Conservation (phyloP, 2,797 vertebrate species). For the Bradypus variegatus region DNA sequence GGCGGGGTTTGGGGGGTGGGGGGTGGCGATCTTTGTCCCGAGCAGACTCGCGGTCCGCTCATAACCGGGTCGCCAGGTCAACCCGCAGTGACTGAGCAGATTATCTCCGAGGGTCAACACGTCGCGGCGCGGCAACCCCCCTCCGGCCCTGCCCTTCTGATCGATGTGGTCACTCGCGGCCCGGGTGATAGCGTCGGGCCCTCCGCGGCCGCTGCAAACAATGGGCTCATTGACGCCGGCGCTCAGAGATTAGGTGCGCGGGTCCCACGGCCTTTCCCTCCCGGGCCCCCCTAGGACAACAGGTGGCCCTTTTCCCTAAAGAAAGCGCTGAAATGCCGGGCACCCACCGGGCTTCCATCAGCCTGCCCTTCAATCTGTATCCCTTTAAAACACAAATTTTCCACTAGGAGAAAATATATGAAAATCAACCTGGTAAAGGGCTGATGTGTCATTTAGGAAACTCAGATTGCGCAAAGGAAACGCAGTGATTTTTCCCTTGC, state of each 20-base stretch:
- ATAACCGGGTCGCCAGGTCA: conserved; percentile 81
- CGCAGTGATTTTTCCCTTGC: background rate
- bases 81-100: conserved; percentile 70
- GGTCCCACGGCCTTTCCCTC: conserved; percentile 6
- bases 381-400: background rate
- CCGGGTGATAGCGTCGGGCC: conserved; percentile 70
- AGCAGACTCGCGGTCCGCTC: conserved; percentile 69
- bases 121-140: conserved; percentile 52
- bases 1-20: conserved; percentile 47
- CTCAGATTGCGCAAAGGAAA: background rate
- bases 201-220: conserved; percentile 64
- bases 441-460: background rate
- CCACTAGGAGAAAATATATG: background rate
- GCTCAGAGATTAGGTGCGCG: conserved; percentile 17
- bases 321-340: background rate
- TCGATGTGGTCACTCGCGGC: conserved; percentile 77
- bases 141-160: conserved; percentile 68
- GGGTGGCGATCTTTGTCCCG: conserved; percentile 78
- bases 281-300: background rate
- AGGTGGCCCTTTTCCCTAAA: conserved; percentile 66
- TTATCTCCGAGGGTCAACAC: conserved; percentile 83
- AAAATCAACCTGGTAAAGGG: background rate
- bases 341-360: background rate
- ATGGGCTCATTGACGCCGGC: conserved; percentile 65
- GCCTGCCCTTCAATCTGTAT: background rate